Evolutionary conservation across 2,888 invertebrate genomes (phyloP), one percentile per base, ranked within the genome.

Genomic region (Pollenia griseotomentosa): DNA sequence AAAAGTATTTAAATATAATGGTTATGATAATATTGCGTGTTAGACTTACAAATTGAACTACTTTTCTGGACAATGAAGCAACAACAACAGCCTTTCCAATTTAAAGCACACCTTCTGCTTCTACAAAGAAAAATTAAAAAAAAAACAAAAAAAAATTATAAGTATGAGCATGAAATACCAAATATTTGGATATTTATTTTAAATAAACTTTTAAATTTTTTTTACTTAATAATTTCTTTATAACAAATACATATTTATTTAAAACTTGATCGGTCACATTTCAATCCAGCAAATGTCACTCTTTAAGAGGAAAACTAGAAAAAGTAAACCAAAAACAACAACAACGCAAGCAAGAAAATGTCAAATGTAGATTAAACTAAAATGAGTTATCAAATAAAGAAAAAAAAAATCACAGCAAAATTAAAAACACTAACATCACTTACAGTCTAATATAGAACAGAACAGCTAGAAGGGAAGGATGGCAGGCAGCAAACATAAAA

Each of bases 21-120:
- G 33, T 77, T 81, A 81, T 84, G 51, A 87, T 77, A 16, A 80
- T 57, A 87, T 87, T 63, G 87, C 87, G 81, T 87, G 87, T 78
- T 81, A 57, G 42, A 68, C 77, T 81, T 84, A 81, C 81, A 77
- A 78, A 84, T 84, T 80, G 51, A 68, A 85, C 79, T 79, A 71
- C 5, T 83, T 78, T 77, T 83, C 78, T 48, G 48, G 44, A 65
- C 77, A 73, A 78, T 83, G 51, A 74, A 74, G 68, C 73, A 82
- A 81, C 57, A 48, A 81, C 57, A 48, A 6, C 33, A 33, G 66
- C 19, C n/a, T 59, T 44, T 51, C 40, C 44, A 61, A 10, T 33
- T 33, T 6, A 33, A 33, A 33, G 6, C 71, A 19, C 71, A 78
- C 46, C 59, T 71, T 51, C 46, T 11, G n/a, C 44, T 48, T 68